These are phyloP conservation scores for Ibycter americanus DNA, from an alignment of 2,797 vertebrate genomes.

Conservation along the genomic window DNA sequence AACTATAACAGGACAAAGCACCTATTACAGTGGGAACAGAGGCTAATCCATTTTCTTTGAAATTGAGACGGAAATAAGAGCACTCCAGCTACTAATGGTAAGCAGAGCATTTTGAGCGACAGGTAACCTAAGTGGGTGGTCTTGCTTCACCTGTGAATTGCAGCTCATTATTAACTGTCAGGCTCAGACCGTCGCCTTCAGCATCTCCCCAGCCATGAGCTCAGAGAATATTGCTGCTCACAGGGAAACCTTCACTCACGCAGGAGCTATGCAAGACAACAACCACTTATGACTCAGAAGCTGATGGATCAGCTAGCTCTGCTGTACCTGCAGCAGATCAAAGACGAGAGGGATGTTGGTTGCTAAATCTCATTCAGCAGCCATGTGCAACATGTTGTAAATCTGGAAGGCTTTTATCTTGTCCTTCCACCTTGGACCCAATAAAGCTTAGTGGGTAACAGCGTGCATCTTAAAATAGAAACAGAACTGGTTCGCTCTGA, in stretches of 20 bases:
- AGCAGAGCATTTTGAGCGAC: not conserved
- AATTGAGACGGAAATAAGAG: not conserved
- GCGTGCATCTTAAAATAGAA: not conserved
- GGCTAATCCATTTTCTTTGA: not conserved
- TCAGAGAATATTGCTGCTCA: not conserved
- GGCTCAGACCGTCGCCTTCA: not conserved
- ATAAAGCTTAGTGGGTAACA: not conserved
- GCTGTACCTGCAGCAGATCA: not conserved
- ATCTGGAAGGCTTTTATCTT: not conserved
- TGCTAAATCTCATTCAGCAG: not conserved
- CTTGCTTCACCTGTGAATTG: not conserved
- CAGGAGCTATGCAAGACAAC: not conserved
- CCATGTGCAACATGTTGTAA: not conserved
- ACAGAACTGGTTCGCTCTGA: not conserved
- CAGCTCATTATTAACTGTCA: not conserved
- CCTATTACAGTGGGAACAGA: not conserved
- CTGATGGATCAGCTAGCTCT: not conserved
- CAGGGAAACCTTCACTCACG: not conserved
- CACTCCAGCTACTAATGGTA: not conserved
- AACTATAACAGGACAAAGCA: not conserved
- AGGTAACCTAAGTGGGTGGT: not conserved
- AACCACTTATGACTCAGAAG: not conserved
- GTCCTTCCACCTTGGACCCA: not conserved
- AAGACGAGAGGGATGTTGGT: not conserved
- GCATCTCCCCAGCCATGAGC: not conserved